phyloP scores from a whole-genome alignment of 2,888 invertebrate species.

The Sipha maydis region DNA sequence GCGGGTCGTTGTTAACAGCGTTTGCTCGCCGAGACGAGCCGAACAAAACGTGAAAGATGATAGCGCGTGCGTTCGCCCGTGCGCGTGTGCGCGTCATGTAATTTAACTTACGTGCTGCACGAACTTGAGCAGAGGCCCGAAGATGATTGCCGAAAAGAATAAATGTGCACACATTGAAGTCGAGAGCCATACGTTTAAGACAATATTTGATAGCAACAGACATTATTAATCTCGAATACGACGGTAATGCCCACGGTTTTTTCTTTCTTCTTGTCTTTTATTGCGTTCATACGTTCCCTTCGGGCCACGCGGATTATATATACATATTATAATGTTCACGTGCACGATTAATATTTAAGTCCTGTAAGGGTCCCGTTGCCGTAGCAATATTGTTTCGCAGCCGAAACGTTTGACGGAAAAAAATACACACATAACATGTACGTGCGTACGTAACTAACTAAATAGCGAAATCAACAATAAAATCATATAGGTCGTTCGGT shows the following conservation, averaged over 20 bases:
- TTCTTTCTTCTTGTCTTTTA: neutral
- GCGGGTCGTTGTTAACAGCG: conserved; percentile 25
- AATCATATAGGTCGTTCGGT: neutral
- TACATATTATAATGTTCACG: neutral
- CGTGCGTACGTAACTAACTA: too few species aligned
- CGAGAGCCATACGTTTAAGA: neutral
- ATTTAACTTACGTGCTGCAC: too few species aligned
- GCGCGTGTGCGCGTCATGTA: neutral
- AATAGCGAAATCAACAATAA: neutral
- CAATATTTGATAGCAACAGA: neutral
- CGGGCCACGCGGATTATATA: neutral
- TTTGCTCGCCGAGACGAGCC: neutral
- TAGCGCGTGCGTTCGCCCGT: neutral
- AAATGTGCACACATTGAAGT: neutral
- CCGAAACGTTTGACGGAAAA: neutral
- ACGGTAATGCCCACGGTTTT: neutral
- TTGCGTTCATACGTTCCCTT: neutral
- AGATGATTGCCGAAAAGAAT: too few species aligned
- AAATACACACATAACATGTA: too few species aligned
- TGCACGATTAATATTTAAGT: neutral
- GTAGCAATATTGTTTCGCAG: neutral
- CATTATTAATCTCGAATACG: neutral
- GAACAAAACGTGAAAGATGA: conserved; percentile 6
- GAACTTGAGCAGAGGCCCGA: too few species aligned
- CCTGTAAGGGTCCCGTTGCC: neutral